phyloP scores from a whole-genome alignment of 2,888 invertebrate genomes.

The Microplitis deprimator region DNA sequence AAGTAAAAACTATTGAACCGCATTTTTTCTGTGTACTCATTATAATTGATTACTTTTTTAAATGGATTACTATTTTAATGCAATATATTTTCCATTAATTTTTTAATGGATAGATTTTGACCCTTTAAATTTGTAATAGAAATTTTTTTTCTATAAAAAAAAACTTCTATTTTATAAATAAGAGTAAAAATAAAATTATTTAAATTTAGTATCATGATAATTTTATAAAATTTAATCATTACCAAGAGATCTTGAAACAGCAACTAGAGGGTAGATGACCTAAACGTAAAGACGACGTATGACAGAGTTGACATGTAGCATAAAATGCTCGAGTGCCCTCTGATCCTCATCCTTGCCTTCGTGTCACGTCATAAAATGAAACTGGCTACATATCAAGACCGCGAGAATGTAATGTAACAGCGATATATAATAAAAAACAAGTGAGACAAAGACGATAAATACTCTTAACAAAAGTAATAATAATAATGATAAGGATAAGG shows the following conservation, averaged over 20 bases:
- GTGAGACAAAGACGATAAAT: background rate
- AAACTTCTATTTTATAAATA: background rate
- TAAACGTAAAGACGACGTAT: background rate
- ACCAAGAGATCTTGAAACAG: conserved; percentile 57
- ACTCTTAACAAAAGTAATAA: background rate
- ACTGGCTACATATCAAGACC: conserved; percentile 49
- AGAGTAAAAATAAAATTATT: background rate
- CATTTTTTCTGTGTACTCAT: too few species aligned
- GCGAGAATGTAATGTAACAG: conserved; percentile 18
- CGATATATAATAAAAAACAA: conserved; percentile 3
- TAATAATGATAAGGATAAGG: background rate
- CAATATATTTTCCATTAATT: too few species aligned
- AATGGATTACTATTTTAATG: too few species aligned
- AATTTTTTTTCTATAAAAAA: too few species aligned
- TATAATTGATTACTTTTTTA: too few species aligned
- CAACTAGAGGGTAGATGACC: conserved; percentile 29
- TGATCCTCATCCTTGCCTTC: conserved; percentile 44
- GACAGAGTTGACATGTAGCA: background rate
- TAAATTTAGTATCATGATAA: conserved; percentile 22
- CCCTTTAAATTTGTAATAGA: too few species aligned
- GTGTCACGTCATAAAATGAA: conserved; percentile 65
- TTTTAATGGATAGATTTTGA: too few species aligned
- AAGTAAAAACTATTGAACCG: too few species aligned
- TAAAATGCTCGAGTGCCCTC: conserved; percentile 47
- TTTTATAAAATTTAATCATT: conserved; percentile 57